Base-by-base conservation (phyloP, 2,888 invertebrate genomes). In the Oxyscelio sp. region DNA sequence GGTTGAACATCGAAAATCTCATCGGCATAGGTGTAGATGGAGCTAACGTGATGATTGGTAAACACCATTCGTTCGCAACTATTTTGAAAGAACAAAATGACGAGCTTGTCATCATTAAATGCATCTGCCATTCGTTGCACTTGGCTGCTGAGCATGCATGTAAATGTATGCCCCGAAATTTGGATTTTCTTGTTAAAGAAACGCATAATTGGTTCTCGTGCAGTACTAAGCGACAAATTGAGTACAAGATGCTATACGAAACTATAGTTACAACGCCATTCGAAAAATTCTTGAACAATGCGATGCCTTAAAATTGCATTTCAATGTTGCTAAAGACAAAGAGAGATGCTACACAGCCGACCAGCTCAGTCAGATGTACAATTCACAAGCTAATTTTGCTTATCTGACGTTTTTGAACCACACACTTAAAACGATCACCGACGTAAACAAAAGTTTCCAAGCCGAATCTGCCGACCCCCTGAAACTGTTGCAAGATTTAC, bases 261-360 rank as follows among this genome's bases (percentile, higher is more conserved):
- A 9, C 34, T 34, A 34, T 34, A 34, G 52, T 54, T 11, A 31
- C 8, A 17, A 50, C 45, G 54, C 74, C 9, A 63, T 83, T 6
- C 21, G 61, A 38, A 58, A 48, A 17, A 83, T 83, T 27, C 31
- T 79, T n/a, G 54, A 79, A n/a, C 91, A 91, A 65, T 91, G 90
- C 91, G 90, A 92, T 17, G 87, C 88, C 38, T 84, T 92, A 31
- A 79, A 90, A 74, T 61, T 90, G 15, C 87, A 89, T 45, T 91
- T 90, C 65, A 17, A 27, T 66, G 85, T 89, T 70, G 66, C 85
- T 66, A 71, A 71, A n/a, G 79, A 83, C 13, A 77, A 77, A 19
- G 87, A 87, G 27, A 65, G 81, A 21, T 86, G 86, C 50, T 87
- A 83, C 43, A 81, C 61, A n/a, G 87, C 85, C 6, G 34, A 52